Conservation (phyloP, 2,888 invertebrate species). For the Bimastos eiseni region DNA sequence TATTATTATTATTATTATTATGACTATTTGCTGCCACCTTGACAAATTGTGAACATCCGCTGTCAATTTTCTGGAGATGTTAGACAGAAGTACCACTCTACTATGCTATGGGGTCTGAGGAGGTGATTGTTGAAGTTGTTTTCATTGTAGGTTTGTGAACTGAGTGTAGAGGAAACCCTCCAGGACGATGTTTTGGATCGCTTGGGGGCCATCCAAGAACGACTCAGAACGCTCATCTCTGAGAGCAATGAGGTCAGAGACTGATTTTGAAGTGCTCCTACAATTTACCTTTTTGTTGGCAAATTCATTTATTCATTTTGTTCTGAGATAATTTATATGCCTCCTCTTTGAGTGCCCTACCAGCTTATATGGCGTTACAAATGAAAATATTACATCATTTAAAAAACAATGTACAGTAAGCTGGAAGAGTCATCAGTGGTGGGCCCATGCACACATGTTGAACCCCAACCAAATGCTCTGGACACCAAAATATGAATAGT, state of each 20-base stretch:
- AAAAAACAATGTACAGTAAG: too few species aligned
- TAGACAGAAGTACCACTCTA: not conserved
- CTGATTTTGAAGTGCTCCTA: not conserved
- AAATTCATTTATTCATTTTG: too few species aligned
- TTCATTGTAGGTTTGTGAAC: conserved; percentile 64
- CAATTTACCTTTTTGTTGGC: not conserved
- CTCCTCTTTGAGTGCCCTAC: too few species aligned
- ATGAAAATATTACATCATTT: too few species aligned
- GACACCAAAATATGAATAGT: not conserved
- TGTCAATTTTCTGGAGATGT: not conserved
- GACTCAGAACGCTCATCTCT: conserved; percentile 78
- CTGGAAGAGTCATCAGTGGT: too few species aligned
- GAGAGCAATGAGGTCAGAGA: conserved; percentile 79
- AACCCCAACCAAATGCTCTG: not conserved
- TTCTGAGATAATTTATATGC: too few species aligned
- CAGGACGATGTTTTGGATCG: conserved; percentile 81
- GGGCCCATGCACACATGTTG: too few species aligned
- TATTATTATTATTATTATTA: too few species aligned
- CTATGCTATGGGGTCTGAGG: not conserved
- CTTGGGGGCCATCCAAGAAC: conserved; percentile 76
- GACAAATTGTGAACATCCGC: not conserved
- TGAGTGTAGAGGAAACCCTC: conserved; percentile 76
- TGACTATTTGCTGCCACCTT: not conserved
- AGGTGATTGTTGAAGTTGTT: not conserved
- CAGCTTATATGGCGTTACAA: too few species aligned